These are phyloP conservation scores for Paralichthys olivaceus DNA, from an alignment of 2,113 vertebrate genomes.

Conservation along the genomic window DNA sequence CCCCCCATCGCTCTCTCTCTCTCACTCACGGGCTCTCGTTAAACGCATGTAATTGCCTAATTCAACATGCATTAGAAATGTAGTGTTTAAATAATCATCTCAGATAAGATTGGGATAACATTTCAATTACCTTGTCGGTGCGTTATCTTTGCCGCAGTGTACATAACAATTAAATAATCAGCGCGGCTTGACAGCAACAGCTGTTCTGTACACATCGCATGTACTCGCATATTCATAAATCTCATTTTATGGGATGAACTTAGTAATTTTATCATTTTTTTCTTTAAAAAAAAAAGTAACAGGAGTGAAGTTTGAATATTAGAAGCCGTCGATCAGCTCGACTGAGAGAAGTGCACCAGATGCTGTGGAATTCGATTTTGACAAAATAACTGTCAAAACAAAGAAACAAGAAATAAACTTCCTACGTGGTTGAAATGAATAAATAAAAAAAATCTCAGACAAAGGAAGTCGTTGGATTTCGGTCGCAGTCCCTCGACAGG, in stretches of 20 bases:
- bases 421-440: neutral
- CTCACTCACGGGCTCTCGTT: constrained; percentile 66
- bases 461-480: neutral
- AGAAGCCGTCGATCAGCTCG: constrained; percentile 4
- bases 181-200: constrained; percentile 65
- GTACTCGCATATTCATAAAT: constrained; percentile 46
- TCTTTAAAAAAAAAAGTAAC: constrained; percentile 10
- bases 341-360: neutral
- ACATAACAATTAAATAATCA: constrained; percentile 79
- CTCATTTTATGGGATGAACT: constrained; percentile 28
- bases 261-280: constrained; percentile 3
- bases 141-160: constrained; percentile 69
- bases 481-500: neutral
- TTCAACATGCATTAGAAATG: constrained; percentile 83
- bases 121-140: constrained; percentile 76
- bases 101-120: constrained; percentile 78
- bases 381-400: neutral
- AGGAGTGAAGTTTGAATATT: constrained; percentile 14
- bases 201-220: constrained; percentile 53
- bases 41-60: constrained; percentile 80
- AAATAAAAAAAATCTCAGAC: neutral
- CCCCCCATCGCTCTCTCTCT: constrained; percentile 18
- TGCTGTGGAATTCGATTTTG: too few species aligned
- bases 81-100: constrained; percentile 80
- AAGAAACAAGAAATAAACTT: neutral